Conservation (phyloP, 1,140 invertebrate species). For the Heliconius hewitsoni region DNA sequence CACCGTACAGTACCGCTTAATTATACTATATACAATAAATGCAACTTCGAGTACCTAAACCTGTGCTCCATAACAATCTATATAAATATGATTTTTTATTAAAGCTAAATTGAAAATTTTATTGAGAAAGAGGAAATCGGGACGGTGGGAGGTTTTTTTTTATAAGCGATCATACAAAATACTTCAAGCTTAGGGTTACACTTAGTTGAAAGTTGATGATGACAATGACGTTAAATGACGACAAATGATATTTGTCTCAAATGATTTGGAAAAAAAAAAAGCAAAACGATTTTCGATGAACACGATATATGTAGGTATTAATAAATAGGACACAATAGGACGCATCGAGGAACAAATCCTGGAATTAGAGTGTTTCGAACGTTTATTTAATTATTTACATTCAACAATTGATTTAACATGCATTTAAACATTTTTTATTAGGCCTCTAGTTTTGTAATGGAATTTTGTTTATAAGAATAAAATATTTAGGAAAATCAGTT, state of each 20-base stretch:
- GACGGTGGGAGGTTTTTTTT: constrained; percentile 60
- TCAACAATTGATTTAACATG: constrained; percentile 33
- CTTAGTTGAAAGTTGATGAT: constrained; percentile 6
- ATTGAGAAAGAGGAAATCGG: constrained; percentile 75
- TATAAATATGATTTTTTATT: constrained; percentile 76
- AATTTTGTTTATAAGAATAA: background rate
- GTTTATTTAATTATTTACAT: constrained; percentile 41
- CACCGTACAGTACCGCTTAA: constrained; percentile 72
- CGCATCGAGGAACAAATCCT: constrained; percentile 32
- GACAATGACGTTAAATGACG: background rate
- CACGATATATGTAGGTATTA: constrained; percentile 1
- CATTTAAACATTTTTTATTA: constrained; percentile 35
- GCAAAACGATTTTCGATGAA: background rate
- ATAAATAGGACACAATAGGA: constrained; percentile 38
- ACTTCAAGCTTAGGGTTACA: constrained; percentile 19
- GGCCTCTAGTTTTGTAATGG: constrained; percentile 35
- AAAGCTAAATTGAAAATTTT: constrained; percentile 74
- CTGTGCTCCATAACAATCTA: constrained; percentile 80
- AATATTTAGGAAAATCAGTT: background rate
- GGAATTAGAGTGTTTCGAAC: constrained; percentile 21
- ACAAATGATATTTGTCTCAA: background rate
- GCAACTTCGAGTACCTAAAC: constrained; percentile 77
- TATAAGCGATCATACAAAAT: constrained; percentile 30
- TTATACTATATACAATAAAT: constrained; percentile 77
- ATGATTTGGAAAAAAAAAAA: background rate